Conservation (phyloP, 92 coral and sea anemone genomes). For the Epizoanthus ramosus region DNA sequence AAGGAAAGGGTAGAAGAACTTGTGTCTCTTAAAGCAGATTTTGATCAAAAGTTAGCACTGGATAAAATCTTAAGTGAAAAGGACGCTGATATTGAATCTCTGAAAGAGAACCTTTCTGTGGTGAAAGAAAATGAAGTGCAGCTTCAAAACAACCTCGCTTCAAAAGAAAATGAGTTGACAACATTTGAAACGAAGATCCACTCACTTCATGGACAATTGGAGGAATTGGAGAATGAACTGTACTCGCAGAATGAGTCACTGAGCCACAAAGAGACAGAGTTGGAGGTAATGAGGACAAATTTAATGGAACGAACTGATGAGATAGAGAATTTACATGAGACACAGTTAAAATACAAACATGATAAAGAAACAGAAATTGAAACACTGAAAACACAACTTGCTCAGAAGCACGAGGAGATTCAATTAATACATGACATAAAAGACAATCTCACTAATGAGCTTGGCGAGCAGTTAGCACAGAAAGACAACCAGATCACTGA, state of each 20-base stretch:
- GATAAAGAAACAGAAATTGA: slow-evolving; percentile 57
- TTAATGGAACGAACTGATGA: slow-evolving; percentile 4
- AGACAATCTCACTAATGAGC: slow-evolving; percentile 49
- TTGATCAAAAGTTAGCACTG: slow-evolving; percentile 20
- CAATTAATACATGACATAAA: slow-evolving; percentile 53
- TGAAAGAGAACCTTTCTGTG: slow-evolving; percentile 20
- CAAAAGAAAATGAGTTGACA: slow-evolving; percentile 12
- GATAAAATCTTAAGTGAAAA: slow-evolving; percentile 27
- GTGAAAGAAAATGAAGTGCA: slow-evolving; percentile 2
- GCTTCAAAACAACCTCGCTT: slow-evolving; percentile 7
- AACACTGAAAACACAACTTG: slow-evolving; percentile 24
- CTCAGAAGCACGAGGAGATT: slow-evolving; percentile 59
- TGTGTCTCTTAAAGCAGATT: slow-evolving; percentile 58
- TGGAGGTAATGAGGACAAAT: slow-evolving; percentile 24
- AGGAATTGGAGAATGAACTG: slow-evolving; percentile 54
- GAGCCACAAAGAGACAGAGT: slow-evolving; percentile 44
- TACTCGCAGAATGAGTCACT: slow-evolving; percentile 46
- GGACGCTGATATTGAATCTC: slow-evolving; percentile 18
- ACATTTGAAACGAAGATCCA: slow-evolving; percentile 42
- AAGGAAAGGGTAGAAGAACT: slow-evolving; percentile 59
- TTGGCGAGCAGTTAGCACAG: slow-evolving; percentile 46
- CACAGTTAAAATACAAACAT: neutral
- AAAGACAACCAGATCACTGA: slow-evolving; percentile 37
- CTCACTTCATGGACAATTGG: slow-evolving; percentile 57
- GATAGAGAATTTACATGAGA: neutral